Conservation (phyloP, 2,797 vertebrate genomes). For the Helarctos malayanus region DNA sequence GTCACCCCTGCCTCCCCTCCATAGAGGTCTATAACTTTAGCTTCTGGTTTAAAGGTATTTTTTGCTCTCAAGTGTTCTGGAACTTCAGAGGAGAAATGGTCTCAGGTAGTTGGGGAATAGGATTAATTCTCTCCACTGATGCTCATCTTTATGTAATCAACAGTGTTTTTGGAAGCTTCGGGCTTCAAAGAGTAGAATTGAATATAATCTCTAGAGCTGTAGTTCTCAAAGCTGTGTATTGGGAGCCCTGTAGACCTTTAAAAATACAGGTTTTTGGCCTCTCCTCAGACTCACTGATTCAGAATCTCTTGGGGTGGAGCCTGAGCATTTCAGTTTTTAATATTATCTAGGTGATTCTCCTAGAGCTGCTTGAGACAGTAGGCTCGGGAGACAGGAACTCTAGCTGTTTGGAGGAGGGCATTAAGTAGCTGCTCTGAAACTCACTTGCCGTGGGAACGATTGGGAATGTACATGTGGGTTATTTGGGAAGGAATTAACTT, state of each 20-base stretch:
- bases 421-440: background rate
- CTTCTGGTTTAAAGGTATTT: conserved; percentile 37
- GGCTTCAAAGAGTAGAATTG: conserved; percentile 23
- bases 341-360: background rate
- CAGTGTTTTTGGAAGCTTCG: conserved; percentile 12
- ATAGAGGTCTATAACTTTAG: background rate
- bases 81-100: conserved; percentile 44
- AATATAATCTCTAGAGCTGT: conserved; percentile 13
- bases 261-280: background rate
- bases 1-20: background rate
- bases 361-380: background rate
- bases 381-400: background rate
- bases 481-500: background rate
- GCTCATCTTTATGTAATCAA: conserved; percentile 31
- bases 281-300: conserved; percentile 7
- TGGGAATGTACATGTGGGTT: background rate
- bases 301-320: conserved; percentile 3
- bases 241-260: background rate
- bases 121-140: background rate
- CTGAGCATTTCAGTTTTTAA: background rate
- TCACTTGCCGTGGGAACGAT: background rate
- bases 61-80: conserved; percentile 31
- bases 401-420: background rate
- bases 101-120: background rate
- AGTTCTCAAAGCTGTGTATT: background rate